phyloP scores from a whole-genome alignment of 2,888 invertebrate genomes.

The Lepidocyrtoides sp. region DNA sequence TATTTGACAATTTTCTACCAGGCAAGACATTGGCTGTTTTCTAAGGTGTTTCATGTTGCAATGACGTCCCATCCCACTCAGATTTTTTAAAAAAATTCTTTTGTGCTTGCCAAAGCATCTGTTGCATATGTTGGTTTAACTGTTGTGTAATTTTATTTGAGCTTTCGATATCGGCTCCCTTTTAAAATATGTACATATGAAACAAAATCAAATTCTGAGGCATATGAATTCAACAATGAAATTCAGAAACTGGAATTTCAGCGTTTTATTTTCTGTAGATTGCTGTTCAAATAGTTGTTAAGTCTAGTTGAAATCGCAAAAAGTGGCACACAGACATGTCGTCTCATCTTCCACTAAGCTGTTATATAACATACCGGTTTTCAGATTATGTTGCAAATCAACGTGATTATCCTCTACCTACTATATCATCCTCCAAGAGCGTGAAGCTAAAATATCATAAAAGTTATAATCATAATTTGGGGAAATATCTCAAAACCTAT shows the following conservation, averaged over 20 bases:
- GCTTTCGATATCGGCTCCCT: too few relatives aligned
- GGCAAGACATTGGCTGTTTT: conserved; percentile 42
- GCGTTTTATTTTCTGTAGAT: neutral
- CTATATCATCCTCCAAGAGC: too few relatives aligned
- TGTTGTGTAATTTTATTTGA: too few relatives aligned
- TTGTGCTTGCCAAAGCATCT: neutral
- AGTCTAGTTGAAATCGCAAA: neutral
- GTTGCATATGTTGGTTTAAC: too few relatives aligned
- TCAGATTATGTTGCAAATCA: conserved; percentile 14
- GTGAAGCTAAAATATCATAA: too few relatives aligned
- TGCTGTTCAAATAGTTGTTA: neutral
- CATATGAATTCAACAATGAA: neutral
- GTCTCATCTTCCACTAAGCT: neutral
- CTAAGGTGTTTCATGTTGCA: conserved; percentile 27
- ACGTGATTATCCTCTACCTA: neutral
- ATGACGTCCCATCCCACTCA: conserved; percentile 35
- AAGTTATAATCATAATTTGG: too few relatives aligned
- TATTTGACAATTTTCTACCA: neutral
- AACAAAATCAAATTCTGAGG: neutral
- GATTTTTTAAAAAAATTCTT: neutral
- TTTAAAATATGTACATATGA: too few relatives aligned
- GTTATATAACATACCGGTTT: conserved; percentile 46
- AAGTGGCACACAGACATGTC: neutral
- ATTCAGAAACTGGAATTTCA: conserved; percentile 7
- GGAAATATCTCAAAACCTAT: too few relatives aligned